Evolutionary conservation across 2,888 invertebrate genomes (phyloP).

Genomic region (Sericinus montela): DNA sequence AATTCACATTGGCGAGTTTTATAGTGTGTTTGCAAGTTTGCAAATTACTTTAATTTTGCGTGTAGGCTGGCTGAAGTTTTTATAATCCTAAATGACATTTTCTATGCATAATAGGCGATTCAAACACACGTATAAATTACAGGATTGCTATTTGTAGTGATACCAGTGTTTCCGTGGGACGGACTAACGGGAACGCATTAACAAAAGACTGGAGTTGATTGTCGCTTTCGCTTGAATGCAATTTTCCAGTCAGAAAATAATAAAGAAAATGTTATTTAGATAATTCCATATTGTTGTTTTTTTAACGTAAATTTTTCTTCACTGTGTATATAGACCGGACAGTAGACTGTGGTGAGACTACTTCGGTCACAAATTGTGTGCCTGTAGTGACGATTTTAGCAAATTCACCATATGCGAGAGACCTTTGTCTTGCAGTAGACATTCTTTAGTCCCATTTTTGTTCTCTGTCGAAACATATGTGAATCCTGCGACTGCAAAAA

Average conservation of each 20-base stretch:
- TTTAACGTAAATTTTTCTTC: constrained; percentile 19
- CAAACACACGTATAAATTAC: constrained; percentile 44
- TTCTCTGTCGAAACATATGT: no score
- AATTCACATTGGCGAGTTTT: no score
- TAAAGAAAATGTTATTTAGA: constrained; percentile 39
- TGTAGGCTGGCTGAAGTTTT: constrained; percentile 49
- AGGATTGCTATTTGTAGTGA: constrained; percentile 50
- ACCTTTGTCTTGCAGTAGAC: no score
- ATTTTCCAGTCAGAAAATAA: constrained; percentile 53
- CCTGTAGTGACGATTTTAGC: no score
- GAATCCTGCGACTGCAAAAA: no score
- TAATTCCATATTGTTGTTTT: constrained; percentile 30
- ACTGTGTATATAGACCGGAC: no score
- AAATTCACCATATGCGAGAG: no score
- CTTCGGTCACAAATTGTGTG: no score
- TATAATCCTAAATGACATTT: constrained; percentile 61
- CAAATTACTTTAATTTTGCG: constrained; percentile 60
- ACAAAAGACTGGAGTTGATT: constrained; percentile 56
- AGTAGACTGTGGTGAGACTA: no score
- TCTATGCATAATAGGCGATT: constrained; percentile 60
- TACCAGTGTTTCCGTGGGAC: constrained; percentile 59
- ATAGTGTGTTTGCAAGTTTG: constrained; percentile 31
- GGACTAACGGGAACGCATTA: constrained; percentile 50
- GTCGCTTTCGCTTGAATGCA: constrained; percentile 34
- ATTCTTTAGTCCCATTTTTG: no score